Evolutionary conservation across 1,140 invertebrate species (phyloP), one percentile per base, ranked within the genome.

Genomic region (Ctenoplectra terminalis): DNA sequence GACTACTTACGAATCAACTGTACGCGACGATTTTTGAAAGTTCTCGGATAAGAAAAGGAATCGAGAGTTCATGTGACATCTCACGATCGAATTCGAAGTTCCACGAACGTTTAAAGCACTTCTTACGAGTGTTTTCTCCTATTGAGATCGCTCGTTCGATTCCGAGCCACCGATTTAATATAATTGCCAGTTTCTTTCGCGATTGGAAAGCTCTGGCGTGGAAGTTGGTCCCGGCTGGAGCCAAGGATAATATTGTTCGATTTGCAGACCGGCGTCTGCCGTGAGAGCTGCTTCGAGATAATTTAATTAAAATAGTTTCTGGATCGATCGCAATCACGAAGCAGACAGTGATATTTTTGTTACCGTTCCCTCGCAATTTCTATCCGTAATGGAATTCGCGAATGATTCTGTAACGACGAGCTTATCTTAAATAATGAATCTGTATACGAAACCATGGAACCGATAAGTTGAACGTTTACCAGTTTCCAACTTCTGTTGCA

Each of bases 231-330:
- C 20, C 31, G 20, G n/a, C n/a, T 29, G 17, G 20, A 29, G 52
- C 40, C n/a, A 23, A 58, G 40, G 40, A 60, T 73, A 60, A 52
- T 70, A 70, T 52, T 37, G 67, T 70, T 31, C 15, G 31, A 52
- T 70, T 52, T 37, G 48, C 23, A 31, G 23, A 11, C 20, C 17
- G 61, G 31, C 23, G 37, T 26, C 37, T 43, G 37, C n/a, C 34
- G 23, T 8, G 23, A 2, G 9, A 34, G 23, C 23, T 43, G 54
- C n/a, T n/a, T 23, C 50, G 52, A 23, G 52, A 72, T 73, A 29
- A 73, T 60, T 73, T 73, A 73, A 73, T 73, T 73, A 58, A 73
- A 73, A 73, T 73, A 60, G 54, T 58, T 73, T 73, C 26, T 5
- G n/a, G 11, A 58, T 43, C 34, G 37, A 60, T 58, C 50, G 23